Base-by-base conservation (phyloP, 1,140 invertebrate species). In the Neodiprion pinetum region DNA sequence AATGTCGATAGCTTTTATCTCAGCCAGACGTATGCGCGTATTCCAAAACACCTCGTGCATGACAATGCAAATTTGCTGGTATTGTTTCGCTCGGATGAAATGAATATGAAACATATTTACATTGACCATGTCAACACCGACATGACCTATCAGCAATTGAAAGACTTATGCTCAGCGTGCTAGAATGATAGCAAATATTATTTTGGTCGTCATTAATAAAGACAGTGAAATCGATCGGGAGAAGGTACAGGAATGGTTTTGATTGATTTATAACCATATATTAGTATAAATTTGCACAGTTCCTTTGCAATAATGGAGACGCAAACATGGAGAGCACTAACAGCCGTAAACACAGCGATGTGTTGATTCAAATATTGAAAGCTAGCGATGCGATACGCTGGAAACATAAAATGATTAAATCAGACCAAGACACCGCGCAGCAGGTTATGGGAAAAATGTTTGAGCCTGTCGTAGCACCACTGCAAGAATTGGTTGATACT, bases 171-270 rank as follows among this genome's bases (percentile, higher is more conserved):
- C 73, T 10, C 7, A 9, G 67, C 76, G 47, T 80, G 81, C 67
- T 83, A 80, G 78, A 75, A 78, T 28, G 67, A 7, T 53, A 70
- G 79, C 65, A 79, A 78, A 65, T 77, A 71, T 75, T 74, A 74
- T n/a, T 79, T 80, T 49, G 17, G 1, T 79, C 72, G 68, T 75
- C 1, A 81, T 79, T 40, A 74, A 76, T 66, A 79, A 79, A 74
- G 76, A 81, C 66, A 75, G 74, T 66, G 69, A 77, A n/a, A 14
- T 79, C 10, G 71, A 80, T 75, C 23, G 75, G 48, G 78, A 76
- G 17, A 14, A 50, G 76, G 53, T 79, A 76, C 67, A 73, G 76
- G 48, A 70, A 75, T 28, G 70, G 75, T 11, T 77, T 80, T 48
- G 73, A 79, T 72, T 76, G 73, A 72, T 80, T 76, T 76, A 53